Evolutionary conservation across 1,140 invertebrate genomes (phyloP).

Genomic region (Himalopsyche phryganea): DNA sequence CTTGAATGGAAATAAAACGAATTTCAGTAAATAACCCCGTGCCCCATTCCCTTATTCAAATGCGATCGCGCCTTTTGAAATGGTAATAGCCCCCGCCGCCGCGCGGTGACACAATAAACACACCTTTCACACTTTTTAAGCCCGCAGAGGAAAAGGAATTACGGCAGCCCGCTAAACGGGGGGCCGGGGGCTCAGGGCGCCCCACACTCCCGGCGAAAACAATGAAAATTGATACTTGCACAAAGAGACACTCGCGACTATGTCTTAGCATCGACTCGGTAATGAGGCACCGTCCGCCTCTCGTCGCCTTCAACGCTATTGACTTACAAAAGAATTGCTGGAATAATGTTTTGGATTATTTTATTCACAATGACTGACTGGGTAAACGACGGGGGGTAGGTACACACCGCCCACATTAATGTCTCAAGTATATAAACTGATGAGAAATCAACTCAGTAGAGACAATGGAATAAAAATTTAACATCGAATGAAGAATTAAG

Average conservation of each 20-base stretch:
- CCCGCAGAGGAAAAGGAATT: constrained; percentile 30
- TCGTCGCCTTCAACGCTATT: constrained; percentile 24
- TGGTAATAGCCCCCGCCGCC: constrained; percentile 32
- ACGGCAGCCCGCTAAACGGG: constrained; percentile 9
- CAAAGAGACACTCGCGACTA: constrained; percentile 15
- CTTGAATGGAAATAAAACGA: constrained; percentile 30
- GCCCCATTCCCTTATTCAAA: constrained; percentile 30
- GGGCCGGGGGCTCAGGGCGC: background rate
- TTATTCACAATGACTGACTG: background rate
- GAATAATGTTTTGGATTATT: constrained; percentile 22
- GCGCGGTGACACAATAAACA: constrained; percentile 33
- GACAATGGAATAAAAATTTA: too few relatives aligned
- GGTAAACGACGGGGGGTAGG: background rate
- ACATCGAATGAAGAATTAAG: too few relatives aligned
- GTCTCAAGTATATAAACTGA: too few relatives aligned
- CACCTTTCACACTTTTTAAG: constrained; percentile 34
- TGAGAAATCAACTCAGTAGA: too few relatives aligned
- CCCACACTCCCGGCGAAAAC: constrained; percentile 28
- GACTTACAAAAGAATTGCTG: constrained; percentile 32
- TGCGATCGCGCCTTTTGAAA: constrained; percentile 34
- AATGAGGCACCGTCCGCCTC: constrained; percentile 15
- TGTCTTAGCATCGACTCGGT: constrained; percentile 21
- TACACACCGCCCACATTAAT: too few relatives aligned
- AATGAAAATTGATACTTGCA: constrained; percentile 34
- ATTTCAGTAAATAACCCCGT: constrained; percentile 33